These are phyloP conservation scores for Euproctis similis DNA, from an alignment of 2,888 invertebrate genomes.

Conservation along the genomic window DNA sequence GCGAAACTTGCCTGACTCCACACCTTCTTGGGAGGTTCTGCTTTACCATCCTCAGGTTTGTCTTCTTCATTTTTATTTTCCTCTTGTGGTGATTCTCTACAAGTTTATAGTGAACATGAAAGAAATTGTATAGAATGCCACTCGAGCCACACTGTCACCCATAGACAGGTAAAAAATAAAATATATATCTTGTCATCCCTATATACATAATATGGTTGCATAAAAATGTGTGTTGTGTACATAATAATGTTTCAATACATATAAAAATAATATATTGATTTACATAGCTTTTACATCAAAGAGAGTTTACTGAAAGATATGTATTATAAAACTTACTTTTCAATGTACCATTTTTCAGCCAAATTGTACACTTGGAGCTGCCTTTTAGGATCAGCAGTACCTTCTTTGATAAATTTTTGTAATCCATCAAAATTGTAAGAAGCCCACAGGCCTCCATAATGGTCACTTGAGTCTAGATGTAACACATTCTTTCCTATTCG, in stretches of 20 bases:
- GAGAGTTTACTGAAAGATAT: too few species aligned
- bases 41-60: slow-evolving; percentile 55
- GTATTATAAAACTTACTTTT: slow-evolving; percentile 79
- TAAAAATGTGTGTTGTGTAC: too few species aligned
- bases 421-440: slow-evolving; percentile 92
- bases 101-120: too few species aligned
- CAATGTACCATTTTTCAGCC: slow-evolving; percentile 79
- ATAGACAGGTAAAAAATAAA: too few species aligned
- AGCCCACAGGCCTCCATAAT: slow-evolving; percentile 96
- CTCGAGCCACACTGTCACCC: too few species aligned
- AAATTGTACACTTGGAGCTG: slow-evolving; percentile 73
- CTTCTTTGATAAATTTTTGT: slow-evolving; percentile 79
- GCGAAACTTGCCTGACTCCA: slow-evolving; percentile 62
- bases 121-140: too few species aligned
- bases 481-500: slow-evolving; percentile 94
- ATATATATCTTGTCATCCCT: too few species aligned
- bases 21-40: slow-evolving; percentile 49
- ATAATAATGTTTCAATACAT: too few species aligned
- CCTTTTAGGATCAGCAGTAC: slow-evolving; percentile 54
- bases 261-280: too few species aligned
- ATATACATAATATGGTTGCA: too few species aligned
- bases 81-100: slow-evolving; percentile 49
- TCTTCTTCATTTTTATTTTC: slow-evolving; percentile 44
- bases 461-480: slow-evolving; percentile 93
- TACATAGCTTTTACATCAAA: too few species aligned